phyloP scores from a whole-genome alignment of 1,140 invertebrate genomes.

The Drosophila paulistorum region DNA sequence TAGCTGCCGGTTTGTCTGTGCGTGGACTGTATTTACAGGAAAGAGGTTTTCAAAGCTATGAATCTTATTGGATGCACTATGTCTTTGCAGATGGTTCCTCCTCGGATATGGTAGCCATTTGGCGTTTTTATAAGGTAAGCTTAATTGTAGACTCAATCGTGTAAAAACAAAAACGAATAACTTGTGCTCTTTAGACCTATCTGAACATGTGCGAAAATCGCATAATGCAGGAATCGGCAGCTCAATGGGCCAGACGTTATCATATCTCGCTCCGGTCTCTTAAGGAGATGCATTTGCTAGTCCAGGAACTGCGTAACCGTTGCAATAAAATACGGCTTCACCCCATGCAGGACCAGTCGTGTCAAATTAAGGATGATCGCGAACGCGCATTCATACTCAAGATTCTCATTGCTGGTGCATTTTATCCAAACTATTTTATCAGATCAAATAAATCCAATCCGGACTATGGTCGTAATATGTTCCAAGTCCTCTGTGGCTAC shows the following conservation, averaged over 20 bases:
- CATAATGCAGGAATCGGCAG: slow-evolving; percentile 30
- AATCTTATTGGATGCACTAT: slow-evolving; percentile 91
- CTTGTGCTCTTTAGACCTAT: slow-evolving; percentile 34
- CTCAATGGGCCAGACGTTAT: slow-evolving; percentile 88
- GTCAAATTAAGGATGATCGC: slow-evolving; percentile 81
- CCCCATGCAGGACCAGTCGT: slow-evolving; percentile 57
- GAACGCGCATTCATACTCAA: slow-evolving; percentile 87
- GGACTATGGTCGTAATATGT: slow-evolving; percentile 85
- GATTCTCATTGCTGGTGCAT: slow-evolving; percentile 87
- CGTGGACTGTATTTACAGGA: slow-evolving; percentile 88
- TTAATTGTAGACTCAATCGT: background rate
- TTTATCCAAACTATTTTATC: slow-evolving; percentile 96
- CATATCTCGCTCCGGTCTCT: slow-evolving; percentile 90
- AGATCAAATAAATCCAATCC: slow-evolving; percentile 84
- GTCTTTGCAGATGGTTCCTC: slow-evolving; percentile 91
- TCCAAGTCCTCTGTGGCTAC: slow-evolving; percentile 86
- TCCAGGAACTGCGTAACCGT: slow-evolving; percentile 87
- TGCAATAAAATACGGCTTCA: slow-evolving; percentile 84
- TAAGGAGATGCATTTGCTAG: slow-evolving; percentile 88
- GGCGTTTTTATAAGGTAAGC: slow-evolving; percentile 90
- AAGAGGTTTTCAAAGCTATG: slow-evolving; percentile 84
- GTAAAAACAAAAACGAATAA: background rate
- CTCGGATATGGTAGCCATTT: slow-evolving; percentile 93
- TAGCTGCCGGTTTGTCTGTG: slow-evolving; percentile 90
- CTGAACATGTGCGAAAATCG: slow-evolving; percentile 49